A percentile compares a stretch with the other conserved stretches of the same genome.
phyloP scores from a whole-genome alignment of 1,140 invertebrate species.

The Pseudomyrmex dendroicus region DNA sequence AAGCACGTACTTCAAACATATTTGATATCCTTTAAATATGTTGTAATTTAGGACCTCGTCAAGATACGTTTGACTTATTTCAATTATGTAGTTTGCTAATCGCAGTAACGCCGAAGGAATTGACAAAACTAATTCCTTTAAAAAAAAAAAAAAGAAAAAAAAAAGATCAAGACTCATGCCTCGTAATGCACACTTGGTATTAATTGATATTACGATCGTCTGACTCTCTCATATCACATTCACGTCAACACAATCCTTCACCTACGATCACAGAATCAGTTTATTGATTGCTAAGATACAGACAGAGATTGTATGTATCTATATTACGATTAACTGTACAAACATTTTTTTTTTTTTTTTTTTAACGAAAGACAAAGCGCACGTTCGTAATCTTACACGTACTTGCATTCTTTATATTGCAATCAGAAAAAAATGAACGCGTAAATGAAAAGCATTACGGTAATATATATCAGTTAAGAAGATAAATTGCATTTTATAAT shows the following conservation, averaged over 20 bases:
- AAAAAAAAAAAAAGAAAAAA: not conserved
- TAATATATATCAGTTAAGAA: conserved; percentile 15
- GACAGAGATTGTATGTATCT: not conserved
- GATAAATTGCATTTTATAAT: conserved; percentile 27
- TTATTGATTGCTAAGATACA: conserved; percentile 7
- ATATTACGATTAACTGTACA: conserved; percentile 6
- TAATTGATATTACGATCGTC: not conserved
- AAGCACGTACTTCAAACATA: too few species aligned
- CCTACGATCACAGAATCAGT: conserved; percentile 4
- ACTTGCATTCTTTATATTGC: conserved; percentile 28
- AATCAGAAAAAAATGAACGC: conserved; percentile 19
- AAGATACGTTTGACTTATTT: not conserved
- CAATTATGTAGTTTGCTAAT: not conserved
- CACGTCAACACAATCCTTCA: not conserved
- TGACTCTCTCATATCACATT: conserved; percentile 50
- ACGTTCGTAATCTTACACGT: conserved; percentile 4
- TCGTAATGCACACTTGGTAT: conserved; percentile 13
- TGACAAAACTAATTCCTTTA: not conserved
- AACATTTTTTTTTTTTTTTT: not conserved
- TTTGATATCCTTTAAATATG: not conserved
- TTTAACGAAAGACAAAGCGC: conserved; percentile 2
- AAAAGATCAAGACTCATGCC: not conserved
- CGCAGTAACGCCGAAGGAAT: conserved; percentile 12
- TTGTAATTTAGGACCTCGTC: too few species aligned
- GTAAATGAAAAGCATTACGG: not conserved